Percentiles rank a stretch among this genome's conserved stretches.
Conservation (phyloP, 2,888 invertebrate genomes). For the Volucella inflata region DNA sequence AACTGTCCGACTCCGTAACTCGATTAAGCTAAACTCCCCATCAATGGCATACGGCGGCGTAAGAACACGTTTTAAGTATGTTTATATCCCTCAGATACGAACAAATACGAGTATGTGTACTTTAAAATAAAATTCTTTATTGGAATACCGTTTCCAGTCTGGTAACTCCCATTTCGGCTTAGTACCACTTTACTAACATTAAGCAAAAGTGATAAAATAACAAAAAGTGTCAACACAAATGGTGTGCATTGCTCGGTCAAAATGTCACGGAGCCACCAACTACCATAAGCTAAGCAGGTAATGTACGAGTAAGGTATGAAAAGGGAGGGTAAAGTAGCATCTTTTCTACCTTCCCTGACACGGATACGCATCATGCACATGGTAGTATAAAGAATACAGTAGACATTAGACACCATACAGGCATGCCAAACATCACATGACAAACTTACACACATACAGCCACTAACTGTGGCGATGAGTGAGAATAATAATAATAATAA, state of each 20-base stretch:
- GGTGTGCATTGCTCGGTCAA: conserved; percentile 54
- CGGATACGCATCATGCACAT: no score
- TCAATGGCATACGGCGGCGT: not conserved
- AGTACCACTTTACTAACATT: conserved; percentile 22
- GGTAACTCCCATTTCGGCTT: conserved; percentile 29
- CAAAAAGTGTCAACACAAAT: conserved; percentile 38
- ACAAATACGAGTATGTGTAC: not conserved
- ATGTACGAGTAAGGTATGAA: conserved; percentile 8
- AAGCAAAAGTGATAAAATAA: conserved; percentile 9
- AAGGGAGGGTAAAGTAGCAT: not conserved
- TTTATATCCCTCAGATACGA: conserved; percentile 7
- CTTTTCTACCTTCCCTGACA: no score
- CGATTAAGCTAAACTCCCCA: conserved; percentile 1
- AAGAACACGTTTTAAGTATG: conserved; percentile 9
- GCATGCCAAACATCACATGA: no score
- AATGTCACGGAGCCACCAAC: conserved; percentile 46
- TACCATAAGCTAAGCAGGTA: conserved; percentile 25
- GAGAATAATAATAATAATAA: no score
- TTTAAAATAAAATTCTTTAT: not conserved
- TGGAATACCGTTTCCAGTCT: conserved; percentile 16
- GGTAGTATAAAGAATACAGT: no score
- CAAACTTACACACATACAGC: no score
- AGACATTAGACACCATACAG: no score
- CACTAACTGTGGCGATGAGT: no score
- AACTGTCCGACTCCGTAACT: no score